Percentiles rank a stretch among this genome's conserved stretches.
These are phyloP conservation scores for Chloebia gouldiae DNA, from an alignment of 2,113 vertebrate genomes.

Conservation along the genomic window DNA sequence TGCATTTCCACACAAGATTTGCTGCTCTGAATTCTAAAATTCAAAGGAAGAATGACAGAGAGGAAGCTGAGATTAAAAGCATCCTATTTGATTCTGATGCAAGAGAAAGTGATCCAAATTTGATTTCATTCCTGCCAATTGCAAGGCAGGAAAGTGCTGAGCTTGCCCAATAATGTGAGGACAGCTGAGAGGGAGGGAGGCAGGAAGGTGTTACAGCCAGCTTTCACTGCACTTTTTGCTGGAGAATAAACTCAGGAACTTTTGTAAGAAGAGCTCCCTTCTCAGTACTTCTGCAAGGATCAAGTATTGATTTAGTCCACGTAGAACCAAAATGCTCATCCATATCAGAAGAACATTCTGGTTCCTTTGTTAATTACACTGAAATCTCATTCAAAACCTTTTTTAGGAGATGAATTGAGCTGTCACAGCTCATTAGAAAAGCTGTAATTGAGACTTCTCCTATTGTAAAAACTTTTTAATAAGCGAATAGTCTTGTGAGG, in stretches of 20 bases:
- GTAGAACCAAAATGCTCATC: background rate
- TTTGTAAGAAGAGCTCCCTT: background rate
- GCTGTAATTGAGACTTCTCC: background rate
- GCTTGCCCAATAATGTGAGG: background rate
- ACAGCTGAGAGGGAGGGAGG: background rate
- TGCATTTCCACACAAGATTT: background rate
- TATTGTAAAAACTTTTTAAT: background rate
- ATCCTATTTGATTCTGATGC: background rate
- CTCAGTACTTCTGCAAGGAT: background rate
- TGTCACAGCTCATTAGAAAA: background rate
- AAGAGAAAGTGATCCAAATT: background rate
- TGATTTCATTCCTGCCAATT: background rate
- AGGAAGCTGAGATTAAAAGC: background rate
- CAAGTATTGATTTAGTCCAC: rapidly evolving
- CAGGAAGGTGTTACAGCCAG: background rate
- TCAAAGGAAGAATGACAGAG: background rate
- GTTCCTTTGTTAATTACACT: background rate
- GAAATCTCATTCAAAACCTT: background rate
- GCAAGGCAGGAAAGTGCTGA: background rate
- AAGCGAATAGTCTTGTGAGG: background rate
- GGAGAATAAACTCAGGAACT: background rate
- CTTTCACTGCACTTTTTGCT: background rate
- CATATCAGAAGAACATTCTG: background rate
- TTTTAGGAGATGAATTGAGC: background rate
- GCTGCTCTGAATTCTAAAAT: background rate